These are phyloP conservation scores for Alviniconcha marisindica DNA, from an alignment of 1,140 invertebrate genomes.

Conservation along the genomic window DNA sequence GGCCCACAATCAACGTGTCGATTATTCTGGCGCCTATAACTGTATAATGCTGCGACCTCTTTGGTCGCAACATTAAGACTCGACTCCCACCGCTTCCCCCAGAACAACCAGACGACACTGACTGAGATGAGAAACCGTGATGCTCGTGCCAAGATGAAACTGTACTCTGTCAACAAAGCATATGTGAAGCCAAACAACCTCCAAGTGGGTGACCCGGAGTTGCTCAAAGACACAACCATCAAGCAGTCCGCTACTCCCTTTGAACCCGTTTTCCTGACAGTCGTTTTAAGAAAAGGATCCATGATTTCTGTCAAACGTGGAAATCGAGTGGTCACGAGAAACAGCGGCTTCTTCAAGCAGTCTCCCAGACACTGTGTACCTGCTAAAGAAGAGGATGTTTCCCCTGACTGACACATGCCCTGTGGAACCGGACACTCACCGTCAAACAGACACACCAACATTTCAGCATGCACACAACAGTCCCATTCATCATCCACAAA, in stretches of 20 bases:
- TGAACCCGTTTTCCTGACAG: not conserved
- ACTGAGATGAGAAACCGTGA: too few species aligned
- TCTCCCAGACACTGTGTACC: slow-evolving; percentile 2
- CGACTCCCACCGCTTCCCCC: not conserved
- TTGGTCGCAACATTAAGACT: slow-evolving; percentile 35
- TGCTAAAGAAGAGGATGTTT: too few species aligned
- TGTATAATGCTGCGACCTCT: too few species aligned
- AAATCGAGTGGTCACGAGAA: slow-evolving; percentile 31
- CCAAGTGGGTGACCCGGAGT: slow-evolving; percentile 27
- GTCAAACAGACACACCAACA: too few species aligned
- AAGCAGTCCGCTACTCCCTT: not conserved
- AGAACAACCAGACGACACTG: not conserved
- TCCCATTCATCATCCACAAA: too few species aligned
- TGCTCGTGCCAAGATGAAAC: slow-evolving; percentile 27
- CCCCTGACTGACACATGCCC: too few species aligned
- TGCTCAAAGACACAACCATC: slow-evolving; percentile 25
- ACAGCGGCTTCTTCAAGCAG: slow-evolving; percentile 43
- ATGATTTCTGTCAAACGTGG: slow-evolving; percentile 27
- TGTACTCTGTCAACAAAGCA: slow-evolving; percentile 11
- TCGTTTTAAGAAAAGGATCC: slow-evolving; percentile 28
- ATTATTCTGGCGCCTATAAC: too few species aligned
- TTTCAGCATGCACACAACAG: too few species aligned
- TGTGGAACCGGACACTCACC: too few species aligned
- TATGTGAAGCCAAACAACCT: slow-evolving; percentile 20
- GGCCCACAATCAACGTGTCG: too few species aligned